Evolutionary conservation across 2,113 vertebrate species (phyloP).

Genomic region (Silurus meridionalis): DNA sequence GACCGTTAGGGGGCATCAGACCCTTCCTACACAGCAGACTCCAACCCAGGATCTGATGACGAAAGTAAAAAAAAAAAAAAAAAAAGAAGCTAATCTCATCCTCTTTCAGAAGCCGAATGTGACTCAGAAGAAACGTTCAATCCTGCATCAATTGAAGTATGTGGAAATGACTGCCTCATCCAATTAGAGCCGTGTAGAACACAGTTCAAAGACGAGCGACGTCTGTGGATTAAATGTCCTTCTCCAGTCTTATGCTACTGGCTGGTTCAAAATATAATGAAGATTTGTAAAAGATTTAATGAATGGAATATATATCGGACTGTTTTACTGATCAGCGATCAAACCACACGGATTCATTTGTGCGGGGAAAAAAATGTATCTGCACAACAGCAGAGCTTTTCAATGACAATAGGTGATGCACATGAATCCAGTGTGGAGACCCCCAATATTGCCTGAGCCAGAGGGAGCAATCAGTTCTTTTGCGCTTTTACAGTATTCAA

Average conservation of each 20-base stretch:
- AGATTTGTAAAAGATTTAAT: constrained; percentile 65
- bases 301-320: constrained; percentile 67
- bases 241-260: constrained; percentile 85
- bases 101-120: constrained; percentile 85
- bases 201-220: constrained; percentile 46
- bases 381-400: constrained; percentile 58
- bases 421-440: constrained; percentile 72
- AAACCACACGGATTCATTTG: constrained; percentile 69
- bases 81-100: constrained; percentile 79
- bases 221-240: constrained; percentile 65
- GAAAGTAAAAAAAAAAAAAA: constrained; percentile 1
- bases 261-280: constrained; percentile 75
- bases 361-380: constrained; percentile 70
- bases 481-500: constrained; percentile 86
- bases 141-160: constrained; percentile 55
- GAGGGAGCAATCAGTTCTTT: constrained; percentile 68
- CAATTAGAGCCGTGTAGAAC: constrained; percentile 65
- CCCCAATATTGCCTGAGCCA: constrained; percentile 67
- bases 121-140: constrained; percentile 54
- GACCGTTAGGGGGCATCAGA: constrained; percentile 89
- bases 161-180: constrained; percentile 51
- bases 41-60: constrained; percentile 77
- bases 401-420: constrained; percentile 67
- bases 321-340: constrained; percentile 60
- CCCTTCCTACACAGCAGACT: constrained; percentile 92